Evolutionary conservation across 2,888 invertebrate genomes (phyloP).

Genomic region (Aporophyla nigra): DNA sequence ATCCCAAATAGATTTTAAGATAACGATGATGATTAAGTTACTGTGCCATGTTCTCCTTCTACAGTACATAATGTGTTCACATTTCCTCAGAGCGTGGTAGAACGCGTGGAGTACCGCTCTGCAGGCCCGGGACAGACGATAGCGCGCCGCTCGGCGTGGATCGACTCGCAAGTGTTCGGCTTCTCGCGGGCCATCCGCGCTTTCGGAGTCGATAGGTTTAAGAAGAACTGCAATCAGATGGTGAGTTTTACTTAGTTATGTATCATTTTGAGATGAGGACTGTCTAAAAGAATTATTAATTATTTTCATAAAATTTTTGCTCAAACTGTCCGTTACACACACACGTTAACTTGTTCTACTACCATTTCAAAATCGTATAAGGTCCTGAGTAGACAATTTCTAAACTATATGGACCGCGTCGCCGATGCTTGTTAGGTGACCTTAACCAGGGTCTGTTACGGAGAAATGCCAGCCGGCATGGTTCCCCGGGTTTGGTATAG

Average conservation of each 20-base stretch:
- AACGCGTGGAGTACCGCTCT: constrained; percentile 96
- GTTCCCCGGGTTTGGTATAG: too few species aligned
- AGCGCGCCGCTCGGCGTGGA: constrained; percentile 96
- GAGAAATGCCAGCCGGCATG: too few species aligned
- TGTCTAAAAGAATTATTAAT: not conserved
- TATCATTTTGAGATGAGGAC: not conserved
- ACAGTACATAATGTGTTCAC: not conserved
- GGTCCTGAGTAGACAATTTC: too few species aligned
- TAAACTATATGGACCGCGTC: too few species aligned
- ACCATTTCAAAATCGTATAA: too few species aligned
- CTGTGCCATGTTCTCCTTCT: not conserved
- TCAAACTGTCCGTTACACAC: too few species aligned
- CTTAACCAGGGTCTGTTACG: too few species aligned
- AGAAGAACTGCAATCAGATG: constrained; percentile 96
- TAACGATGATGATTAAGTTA: not conserved
- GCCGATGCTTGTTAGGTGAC: too few species aligned
- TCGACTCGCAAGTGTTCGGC: constrained; percentile 97
- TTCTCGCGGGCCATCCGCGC: constrained; percentile 96
- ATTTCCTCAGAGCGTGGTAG: constrained; percentile 94
- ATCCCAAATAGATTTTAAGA: not conserved
- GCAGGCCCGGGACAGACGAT: constrained; percentile 94
- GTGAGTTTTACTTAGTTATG: constrained; percentile 80
- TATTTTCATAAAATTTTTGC: not conserved
- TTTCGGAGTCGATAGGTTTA: constrained; percentile 97
- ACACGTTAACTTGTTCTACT: too few species aligned